Conservation (phyloP, 1,140 invertebrate species). For the Nilaparvata lugens region DNA sequence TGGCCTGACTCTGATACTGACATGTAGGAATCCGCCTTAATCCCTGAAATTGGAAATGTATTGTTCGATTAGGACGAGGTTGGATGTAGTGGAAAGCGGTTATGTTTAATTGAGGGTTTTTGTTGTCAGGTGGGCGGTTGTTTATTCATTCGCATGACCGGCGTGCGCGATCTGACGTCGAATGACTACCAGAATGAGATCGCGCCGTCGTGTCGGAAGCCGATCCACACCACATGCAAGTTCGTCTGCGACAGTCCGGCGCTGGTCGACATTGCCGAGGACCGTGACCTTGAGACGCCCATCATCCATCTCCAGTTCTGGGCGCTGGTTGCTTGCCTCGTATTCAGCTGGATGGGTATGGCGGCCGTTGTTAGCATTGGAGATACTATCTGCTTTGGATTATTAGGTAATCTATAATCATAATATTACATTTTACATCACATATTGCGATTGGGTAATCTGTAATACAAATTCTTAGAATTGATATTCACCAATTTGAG, state of each 20-base stretch:
- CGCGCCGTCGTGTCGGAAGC: conserved; percentile 15
- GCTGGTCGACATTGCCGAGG: conserved; percentile 33
- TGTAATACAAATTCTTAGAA: no score
- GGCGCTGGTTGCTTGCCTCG: conserved; percentile 55
- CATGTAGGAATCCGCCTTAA: no score
- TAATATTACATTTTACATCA: no score
- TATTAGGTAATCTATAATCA: conserved; percentile 57
- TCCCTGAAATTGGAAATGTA: no score
- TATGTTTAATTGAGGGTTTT: no score
- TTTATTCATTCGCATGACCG: conserved; percentile 1
- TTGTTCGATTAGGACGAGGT: no score
- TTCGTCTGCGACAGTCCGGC: conserved; percentile 30
- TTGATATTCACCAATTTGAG: no score
- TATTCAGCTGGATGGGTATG: conserved; percentile 70
- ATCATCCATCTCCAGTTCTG: conserved; percentile 52
- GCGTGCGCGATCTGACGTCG: background rate
- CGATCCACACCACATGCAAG: conserved; percentile 23
- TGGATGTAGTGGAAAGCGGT: no score
- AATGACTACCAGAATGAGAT: no score
- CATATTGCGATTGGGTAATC: no score
- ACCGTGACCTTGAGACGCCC: conserved; percentile 30
- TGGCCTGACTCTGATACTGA: no score
- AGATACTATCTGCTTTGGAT: conserved; percentile 72
- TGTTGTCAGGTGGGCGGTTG: background rate
- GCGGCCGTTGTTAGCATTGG: conserved; percentile 69